Base-by-base conservation (phyloP, 2,888 invertebrate species). In the Drosophila flavopinicola region DNA sequence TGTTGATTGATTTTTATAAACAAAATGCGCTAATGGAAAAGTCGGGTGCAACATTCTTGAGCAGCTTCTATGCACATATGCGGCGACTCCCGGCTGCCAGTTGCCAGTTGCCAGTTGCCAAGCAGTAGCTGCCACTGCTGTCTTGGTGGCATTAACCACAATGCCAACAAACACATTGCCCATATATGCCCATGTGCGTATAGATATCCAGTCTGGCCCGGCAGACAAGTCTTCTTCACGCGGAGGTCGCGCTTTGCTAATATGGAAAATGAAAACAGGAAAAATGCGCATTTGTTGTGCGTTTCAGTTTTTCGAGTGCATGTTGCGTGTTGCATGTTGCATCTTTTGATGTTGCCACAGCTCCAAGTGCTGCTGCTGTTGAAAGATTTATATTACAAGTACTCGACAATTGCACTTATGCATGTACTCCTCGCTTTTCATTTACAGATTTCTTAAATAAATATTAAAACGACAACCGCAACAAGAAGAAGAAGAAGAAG, bases 221-320 rank as follows among this genome's bases (percentile, higher is more conserved):
- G 20, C 44, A 42, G 58, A 15, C 56, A 30, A 27, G 61, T 49
- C 47, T 52, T 42, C 52, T 47, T 25, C 33, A 56, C 52, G 71
- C 45, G 66, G 70, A 82, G 84, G 84, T 76, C 78, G 85, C 56
- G 65, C 66, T 38, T 65, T 53, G 70, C 87, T 77, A 77, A 87
- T 85, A 85, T 86, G 85, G 85, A 79, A 85, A 87, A 86, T 87
- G 83, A 80, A 85, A 85, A 85, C 86, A 86, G 82, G 86, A 84
- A 85, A 85, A 80, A 80, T 84, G 66, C 61, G 65, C 57, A 66
- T 71, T 52, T 71, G 56, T 52, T 71, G 56, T 74, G 68, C 67
- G 60, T 20, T 61, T 65, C 39, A 60, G 66, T 61, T 72, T 66
- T 47, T 33, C 33, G 49, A 45, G 53, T 60, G 51, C 39, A 35